Base-by-base conservation (phyloP, 2,113 vertebrate species). In the Psephotus haematonotus region DNA sequence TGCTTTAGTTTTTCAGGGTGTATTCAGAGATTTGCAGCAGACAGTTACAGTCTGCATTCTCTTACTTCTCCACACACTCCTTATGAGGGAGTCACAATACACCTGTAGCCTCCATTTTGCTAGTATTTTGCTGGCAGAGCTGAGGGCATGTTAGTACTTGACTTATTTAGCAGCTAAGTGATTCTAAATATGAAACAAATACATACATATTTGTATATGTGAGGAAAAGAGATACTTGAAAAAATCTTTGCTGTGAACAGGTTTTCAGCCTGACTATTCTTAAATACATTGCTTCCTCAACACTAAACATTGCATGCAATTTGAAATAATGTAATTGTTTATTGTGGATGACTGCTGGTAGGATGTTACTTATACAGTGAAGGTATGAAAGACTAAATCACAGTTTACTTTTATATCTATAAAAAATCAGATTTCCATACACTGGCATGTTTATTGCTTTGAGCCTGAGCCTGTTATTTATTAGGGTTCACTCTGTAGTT, bases 1-100 rank as follows among this genome's bases (percentile, higher is more conserved):
- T 96, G 91, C 84, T 86, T 96, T 88, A 59, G 77, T 75, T 95
- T 93, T 82, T 93, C 87, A 94, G 88, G 90, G 91, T 95, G 93
- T 95, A 94, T 92, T 95, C 88, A 68, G 92, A 95, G 78, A 89
- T 70, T 75, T 95, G 82, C 71, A 92, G 84, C 64, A 83, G 80
- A 75, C 88, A 60, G 52, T 62, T 67, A 82, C 23, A 76, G 90
- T 59, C 91, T 96, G 82, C 92, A 75, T 93, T 93, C 82, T 77
- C 63, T 74, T 39, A 33, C 62, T 86, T 95, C 71, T 70, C 53
- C 68, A 50, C 78, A 59, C 46, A 59, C n/a, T 86, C 79, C 7
- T 4, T 11, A 16, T 17, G 53, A 25, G 1, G 62, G 60, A 82
- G 24, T 90, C 69, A n/a, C 28, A 63, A 52, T 37, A 17, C 14